These are phyloP conservation scores for Microplitis manilae DNA, from an alignment of 2,888 invertebrate genomes.

Conservation along the genomic window DNA sequence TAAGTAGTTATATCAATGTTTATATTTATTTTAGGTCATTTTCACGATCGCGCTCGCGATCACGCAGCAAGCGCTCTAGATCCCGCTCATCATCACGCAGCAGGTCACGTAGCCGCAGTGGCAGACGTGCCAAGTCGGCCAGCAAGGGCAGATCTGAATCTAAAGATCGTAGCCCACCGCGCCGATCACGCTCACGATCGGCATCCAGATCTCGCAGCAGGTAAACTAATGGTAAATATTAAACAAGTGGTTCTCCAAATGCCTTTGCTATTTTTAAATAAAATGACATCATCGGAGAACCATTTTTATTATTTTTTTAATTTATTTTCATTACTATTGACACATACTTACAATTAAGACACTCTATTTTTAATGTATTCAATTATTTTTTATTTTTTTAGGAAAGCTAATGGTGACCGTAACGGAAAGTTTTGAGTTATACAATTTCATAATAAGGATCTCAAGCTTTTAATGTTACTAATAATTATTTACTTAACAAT, in stretches of 20 bases:
- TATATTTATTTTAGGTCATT: conserved; percentile 60
- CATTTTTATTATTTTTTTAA: conserved; percentile 9
- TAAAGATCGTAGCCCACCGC: conserved; percentile 63
- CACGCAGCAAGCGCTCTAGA: conserved; percentile 71
- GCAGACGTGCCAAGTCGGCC: conserved; percentile 58
- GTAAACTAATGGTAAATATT: conserved; percentile 52
- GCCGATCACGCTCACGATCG: conserved; percentile 66
- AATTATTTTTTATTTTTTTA: conserved; percentile 34
- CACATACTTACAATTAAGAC: neutral
- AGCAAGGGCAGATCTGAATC: conserved; percentile 64
- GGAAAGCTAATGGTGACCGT: conserved; percentile 51
- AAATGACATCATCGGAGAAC: conserved; percentile 4
- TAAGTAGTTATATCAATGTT: conserved; percentile 29
- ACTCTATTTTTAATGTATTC: neutral
- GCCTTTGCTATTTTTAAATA: neutral
- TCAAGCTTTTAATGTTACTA: conserved; percentile 12
- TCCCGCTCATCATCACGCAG: conserved; percentile 79
- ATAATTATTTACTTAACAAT: neutral
- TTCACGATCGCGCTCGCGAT: conserved; percentile 71
- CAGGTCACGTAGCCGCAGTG: conserved; percentile 73
- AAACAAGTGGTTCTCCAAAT: conserved; percentile 28
- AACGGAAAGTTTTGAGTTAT: conserved; percentile 42
- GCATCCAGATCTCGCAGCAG: conserved; percentile 66
- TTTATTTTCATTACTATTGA: conserved; percentile 10
- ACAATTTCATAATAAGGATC: conserved; percentile 19